Conservation (phyloP, 2,113 vertebrate genomes). For the Clarias macrocephalus region DNA sequence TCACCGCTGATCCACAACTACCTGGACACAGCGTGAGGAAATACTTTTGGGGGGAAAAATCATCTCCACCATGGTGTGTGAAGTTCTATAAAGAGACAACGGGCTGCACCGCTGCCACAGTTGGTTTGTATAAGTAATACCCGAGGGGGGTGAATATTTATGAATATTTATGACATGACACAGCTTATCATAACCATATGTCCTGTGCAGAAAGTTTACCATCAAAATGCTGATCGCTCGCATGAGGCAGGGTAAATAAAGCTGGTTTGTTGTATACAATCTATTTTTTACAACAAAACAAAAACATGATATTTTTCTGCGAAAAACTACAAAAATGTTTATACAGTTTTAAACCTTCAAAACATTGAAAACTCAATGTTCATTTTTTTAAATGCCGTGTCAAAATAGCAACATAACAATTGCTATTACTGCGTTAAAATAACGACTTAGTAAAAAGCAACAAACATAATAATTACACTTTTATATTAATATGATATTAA, state of each 20-base stretch:
- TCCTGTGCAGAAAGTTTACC: neutral
- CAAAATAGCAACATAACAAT: too few species aligned
- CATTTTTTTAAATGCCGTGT: too few species aligned
- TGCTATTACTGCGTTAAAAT: too few species aligned
- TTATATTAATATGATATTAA: too few species aligned
- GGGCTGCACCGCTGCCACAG: neutral
- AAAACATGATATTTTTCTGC: too few species aligned
- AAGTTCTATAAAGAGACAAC: neutral
- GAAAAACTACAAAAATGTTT: too few species aligned
- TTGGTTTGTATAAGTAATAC: neutral
- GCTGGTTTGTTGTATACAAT: neutral
- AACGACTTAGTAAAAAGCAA: too few species aligned
- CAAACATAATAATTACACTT: too few species aligned
- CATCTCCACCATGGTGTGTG: too few species aligned
- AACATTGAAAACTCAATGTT: too few species aligned
- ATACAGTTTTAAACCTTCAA: too few species aligned
- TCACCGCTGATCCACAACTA: neutral
- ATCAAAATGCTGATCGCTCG: neutral
- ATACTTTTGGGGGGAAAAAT: neutral
- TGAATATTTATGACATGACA: conserved; percentile 2
- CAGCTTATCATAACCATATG: neutral
- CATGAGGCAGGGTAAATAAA: neutral
- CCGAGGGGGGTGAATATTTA: neutral
- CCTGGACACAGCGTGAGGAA: neutral
- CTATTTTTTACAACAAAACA: too few species aligned